Conservation (phyloP, 2,113 vertebrate genomes). For the Bolborhynchus lineola region DNA sequence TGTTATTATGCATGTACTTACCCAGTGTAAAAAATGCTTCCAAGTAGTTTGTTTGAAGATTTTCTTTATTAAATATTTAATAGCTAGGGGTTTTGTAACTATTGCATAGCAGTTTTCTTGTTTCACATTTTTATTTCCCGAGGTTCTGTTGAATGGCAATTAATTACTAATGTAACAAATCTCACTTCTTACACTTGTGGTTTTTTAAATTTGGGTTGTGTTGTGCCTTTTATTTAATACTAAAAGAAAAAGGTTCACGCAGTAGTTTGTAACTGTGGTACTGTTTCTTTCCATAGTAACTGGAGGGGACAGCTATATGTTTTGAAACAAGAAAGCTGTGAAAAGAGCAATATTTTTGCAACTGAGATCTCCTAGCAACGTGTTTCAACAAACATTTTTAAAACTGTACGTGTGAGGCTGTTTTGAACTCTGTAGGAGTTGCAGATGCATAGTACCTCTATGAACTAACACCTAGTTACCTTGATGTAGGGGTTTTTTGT, state of each 20-base stretch:
- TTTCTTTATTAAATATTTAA: background rate
- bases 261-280: background rate
- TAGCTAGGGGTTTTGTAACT: background rate
- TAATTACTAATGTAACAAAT: background rate
- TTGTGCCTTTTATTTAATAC: background rate
- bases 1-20: conserved; percentile 19
- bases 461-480: background rate
- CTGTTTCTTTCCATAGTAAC: background rate
- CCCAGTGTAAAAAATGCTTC: background rate
- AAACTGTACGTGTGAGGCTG: background rate
- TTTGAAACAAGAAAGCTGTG: background rate
- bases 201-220: background rate
- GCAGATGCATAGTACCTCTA: background rate
- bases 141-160: background rate
- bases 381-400: background rate
- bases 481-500: background rate
- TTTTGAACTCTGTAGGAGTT: background rate
- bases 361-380: background rate
- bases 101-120: background rate
- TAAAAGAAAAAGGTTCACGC: background rate
- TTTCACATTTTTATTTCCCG: background rate
- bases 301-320: background rate
- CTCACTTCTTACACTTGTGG: background rate
- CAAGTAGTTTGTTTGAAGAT: background rate
- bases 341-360: background rate